Evolutionary conservation across 2,797 vertebrate genomes (phyloP).

Genomic region (Distichodus sexfasciatus): DNA sequence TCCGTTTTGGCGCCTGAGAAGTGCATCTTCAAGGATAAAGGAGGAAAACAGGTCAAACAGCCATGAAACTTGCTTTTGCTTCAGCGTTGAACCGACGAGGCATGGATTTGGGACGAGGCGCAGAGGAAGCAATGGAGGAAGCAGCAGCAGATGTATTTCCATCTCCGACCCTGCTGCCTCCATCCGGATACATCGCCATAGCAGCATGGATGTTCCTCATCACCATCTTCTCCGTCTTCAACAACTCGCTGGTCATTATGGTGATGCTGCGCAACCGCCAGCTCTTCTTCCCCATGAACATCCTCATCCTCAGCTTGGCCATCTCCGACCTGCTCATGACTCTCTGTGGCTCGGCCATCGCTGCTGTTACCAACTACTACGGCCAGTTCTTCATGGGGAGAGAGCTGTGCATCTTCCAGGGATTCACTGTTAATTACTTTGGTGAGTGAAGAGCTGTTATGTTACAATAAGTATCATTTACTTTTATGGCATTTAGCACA

Average conservation of each 20-base stretch:
- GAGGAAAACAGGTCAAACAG: neutral
- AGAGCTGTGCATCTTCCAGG: slow-evolving; percentile 68
- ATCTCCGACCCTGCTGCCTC: slow-evolving; percentile 20
- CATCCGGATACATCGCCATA: slow-evolving; percentile 18
- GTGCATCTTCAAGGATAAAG: neutral
- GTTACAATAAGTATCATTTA: neutral
- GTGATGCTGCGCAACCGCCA: slow-evolving; percentile 4
- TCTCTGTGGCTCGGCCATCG: slow-evolving; percentile 63
- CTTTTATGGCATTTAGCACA: neutral
- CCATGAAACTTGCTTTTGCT: neutral
- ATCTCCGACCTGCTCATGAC: slow-evolving; percentile 71
- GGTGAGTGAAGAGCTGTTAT: slow-evolving; percentile 4
- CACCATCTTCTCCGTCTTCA: slow-evolving; percentile 14
- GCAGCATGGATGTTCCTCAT: slow-evolving; percentile 19
- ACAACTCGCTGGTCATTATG: slow-evolving; percentile 20
- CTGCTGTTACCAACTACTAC: slow-evolving; percentile 70
- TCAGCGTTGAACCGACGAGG: neutral
- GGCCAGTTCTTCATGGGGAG: slow-evolving; percentile 70
- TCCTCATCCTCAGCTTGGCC: slow-evolving; percentile 28
- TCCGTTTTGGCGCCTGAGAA: neutral
- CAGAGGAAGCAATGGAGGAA: neutral
- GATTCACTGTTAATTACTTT: slow-evolving; percentile 76
- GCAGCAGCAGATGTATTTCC: slow-evolving; percentile 2
- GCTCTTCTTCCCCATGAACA: slow-evolving; percentile 9
- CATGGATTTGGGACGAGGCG: neutral